Evolutionary conservation across 2,888 invertebrate species (phyloP), one percentile per base, ranked within the genome.

Genomic region (Nomada fucata): DNA sequence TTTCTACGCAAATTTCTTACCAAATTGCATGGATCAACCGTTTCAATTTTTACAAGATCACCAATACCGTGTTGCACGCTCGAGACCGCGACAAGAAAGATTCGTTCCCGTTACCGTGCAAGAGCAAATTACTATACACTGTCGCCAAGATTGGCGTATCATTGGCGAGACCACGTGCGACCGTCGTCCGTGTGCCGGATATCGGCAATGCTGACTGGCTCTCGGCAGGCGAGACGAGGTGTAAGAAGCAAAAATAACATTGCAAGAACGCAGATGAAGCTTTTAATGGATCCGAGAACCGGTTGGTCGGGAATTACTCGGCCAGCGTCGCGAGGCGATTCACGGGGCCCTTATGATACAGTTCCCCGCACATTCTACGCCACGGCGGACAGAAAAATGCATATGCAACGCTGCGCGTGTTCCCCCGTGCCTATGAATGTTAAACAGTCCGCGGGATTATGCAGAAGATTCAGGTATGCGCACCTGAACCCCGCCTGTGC

Each of bases 361-460:
- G 65, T 83, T 84, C 65, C 83, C 85, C 44, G 59, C 44, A 55
- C 29, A 15, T 63, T 61, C 61, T 47, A 44, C 73, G 55, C 63
- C 50, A 52, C 61, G 57, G 11, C 65, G 67, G 15, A 53, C 42
- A 20, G 18, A 68, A 67, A 68, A 77, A 61, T 70, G 68, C 61
- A 63, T 70, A 73, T 65, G 73, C 76, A 55, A 20, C 73, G 26
- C 57, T 69, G 77, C 67, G 77, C 52, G 23, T 36, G 73, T 26
- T 59, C 55, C 29, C 52, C 29, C 52, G 29, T 86, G 84, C 69
- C 65, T 84, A 70, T 86, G 89, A 88, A 89, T 89, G 85, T 82
- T 86, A 86, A 89, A 75, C 79, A 84, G 87, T 79, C 85, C 87
- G 88, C 85, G 82, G 72, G 76, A 89, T 90, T 87, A 89, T 87